Percentiles rank a stretch among this genome's conserved stretches.
phyloP scores from a whole-genome alignment of 2,797 vertebrate genomes.

The Aldrovandia affinis region DNA sequence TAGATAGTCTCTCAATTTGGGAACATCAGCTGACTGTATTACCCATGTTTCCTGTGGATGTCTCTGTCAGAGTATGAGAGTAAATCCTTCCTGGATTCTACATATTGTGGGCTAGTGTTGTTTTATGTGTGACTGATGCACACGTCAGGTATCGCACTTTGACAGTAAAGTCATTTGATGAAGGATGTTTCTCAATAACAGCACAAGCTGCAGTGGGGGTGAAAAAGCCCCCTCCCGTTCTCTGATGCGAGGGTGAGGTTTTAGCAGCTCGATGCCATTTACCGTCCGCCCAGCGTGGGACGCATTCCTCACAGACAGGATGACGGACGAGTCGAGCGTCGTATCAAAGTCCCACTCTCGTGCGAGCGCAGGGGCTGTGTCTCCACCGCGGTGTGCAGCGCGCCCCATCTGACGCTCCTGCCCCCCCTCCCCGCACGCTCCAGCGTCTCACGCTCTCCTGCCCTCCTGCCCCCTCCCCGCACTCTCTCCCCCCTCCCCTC shows the following conservation, averaged over 20 bases:
- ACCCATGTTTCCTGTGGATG: not conserved
- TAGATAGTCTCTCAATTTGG: not conserved
- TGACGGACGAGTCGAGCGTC: constrained; percentile 48
- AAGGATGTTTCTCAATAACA: constrained; percentile 26
- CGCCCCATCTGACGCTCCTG: no score
- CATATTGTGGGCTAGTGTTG: not conserved
- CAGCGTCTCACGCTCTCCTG: not conserved
- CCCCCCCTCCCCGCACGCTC: no score
- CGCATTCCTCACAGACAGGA: constrained; percentile 36
- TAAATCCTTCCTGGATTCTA: not conserved
- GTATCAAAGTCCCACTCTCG: constrained; percentile 51
- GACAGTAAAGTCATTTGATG: constrained; percentile 23
- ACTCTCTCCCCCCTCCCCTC: not conserved
- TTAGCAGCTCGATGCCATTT: constrained; percentile 51
- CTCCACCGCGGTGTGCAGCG: constrained; percentile 18
- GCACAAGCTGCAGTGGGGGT: not conserved
- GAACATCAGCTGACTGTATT: not conserved
- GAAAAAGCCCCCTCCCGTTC: constrained; percentile 29
- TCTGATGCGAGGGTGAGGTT: constrained; percentile 44
- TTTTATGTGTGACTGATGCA: not conserved
- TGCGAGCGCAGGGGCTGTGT: constrained; percentile 49
- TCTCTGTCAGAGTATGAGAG: not conserved
- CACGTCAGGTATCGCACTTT: not conserved
- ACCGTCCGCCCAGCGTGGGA: constrained; percentile 41
- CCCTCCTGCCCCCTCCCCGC: not conserved